Base-by-base conservation (phyloP, 2,113 vertebrate species). In the Paracanthobrama guichenoti region DNA sequence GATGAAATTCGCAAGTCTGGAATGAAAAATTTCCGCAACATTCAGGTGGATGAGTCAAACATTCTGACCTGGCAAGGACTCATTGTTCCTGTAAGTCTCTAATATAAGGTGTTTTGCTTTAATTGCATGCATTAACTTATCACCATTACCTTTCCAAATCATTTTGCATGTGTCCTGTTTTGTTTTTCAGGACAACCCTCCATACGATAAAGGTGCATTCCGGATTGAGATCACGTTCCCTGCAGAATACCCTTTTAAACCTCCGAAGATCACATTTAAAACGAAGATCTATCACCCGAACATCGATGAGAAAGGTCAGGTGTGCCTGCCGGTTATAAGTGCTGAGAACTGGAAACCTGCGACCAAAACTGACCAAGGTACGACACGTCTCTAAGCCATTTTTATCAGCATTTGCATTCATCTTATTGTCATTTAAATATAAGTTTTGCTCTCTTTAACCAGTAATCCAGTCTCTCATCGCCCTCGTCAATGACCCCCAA, bases 231-330 rank as follows among this genome's bases (percentile, higher is more conserved):
- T 99, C 88, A 96, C 95, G 93, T 99, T 98, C 90, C 97, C 98
- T 69, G 94, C 95, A 87, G 98, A 99, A 91, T 99, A 99, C 87
- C 98, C 98, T 59, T 99, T 99, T 93, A 99, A 99, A 91, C 98
- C 98, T 66, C 98, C 98, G 53, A 99, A 97, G 94, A 96, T 99
- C 93, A 97, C 95, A 3, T 99, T 99, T 94, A 99, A 98, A 95
- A 99, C 98, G 82, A 99, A 98, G 93, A 99, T 99, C 94, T 99
- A 99, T 92, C 98, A 99, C 88, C 98, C 98, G 64, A 99, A 99
- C 93, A 97, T 99, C 4, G 98, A 99, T 85, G 98, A 99, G 94
- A 99, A 99, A 90, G 98, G 98, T 53, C 98, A 99, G 93, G 97
- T 99, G 69, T 99, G 98, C 87, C 95, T 99, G 94, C 95, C 97